Conservation (phyloP, 2,797 vertebrate genomes). For the Cirrhinus mrigala region DNA sequence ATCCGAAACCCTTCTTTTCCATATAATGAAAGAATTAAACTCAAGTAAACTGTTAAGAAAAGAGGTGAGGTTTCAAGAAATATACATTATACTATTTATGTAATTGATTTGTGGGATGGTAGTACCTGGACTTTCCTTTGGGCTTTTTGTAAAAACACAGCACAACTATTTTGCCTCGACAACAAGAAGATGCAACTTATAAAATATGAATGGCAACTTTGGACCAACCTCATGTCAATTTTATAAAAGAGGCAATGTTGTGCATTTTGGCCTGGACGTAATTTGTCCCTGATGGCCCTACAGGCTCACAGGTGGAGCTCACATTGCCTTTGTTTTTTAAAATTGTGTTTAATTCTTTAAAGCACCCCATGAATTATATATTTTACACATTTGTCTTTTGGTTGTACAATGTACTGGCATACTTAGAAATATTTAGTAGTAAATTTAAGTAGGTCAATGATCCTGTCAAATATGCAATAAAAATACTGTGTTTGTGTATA, state of each 20-base stretch:
- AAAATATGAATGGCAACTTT: conserved; percentile 77
- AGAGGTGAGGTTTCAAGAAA: too few relatives aligned
- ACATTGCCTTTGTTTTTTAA: not conserved
- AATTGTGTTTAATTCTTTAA: conserved; percentile 1
- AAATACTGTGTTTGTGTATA: too few relatives aligned
- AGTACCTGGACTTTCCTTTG: not conserved
- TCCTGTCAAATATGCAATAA: not conserved
- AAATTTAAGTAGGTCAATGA: not conserved
- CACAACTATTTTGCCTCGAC: conserved; percentile 54
- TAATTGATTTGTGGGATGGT: not conserved
- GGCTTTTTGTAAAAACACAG: conserved; percentile 9
- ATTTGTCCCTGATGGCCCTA: conserved; percentile 17
- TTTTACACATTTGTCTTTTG: not conserved
- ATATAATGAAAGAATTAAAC: not conserved
- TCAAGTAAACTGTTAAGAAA: too few relatives aligned
- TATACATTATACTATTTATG: too few relatives aligned
- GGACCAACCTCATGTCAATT: conserved; percentile 72
- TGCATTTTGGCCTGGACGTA: conserved; percentile 49
- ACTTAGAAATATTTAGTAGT: not conserved
- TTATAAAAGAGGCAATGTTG: conserved; percentile 69
- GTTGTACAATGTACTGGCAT: not conserved
- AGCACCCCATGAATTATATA: not conserved
- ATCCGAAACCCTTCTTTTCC: not conserved
- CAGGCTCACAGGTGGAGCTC: not conserved
- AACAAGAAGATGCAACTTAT: conserved; percentile 65